These are phyloP conservation scores for Branchipolynoe longqiensis DNA, from an alignment of 2,888 invertebrate genomes.

Conservation along the genomic window DNA sequence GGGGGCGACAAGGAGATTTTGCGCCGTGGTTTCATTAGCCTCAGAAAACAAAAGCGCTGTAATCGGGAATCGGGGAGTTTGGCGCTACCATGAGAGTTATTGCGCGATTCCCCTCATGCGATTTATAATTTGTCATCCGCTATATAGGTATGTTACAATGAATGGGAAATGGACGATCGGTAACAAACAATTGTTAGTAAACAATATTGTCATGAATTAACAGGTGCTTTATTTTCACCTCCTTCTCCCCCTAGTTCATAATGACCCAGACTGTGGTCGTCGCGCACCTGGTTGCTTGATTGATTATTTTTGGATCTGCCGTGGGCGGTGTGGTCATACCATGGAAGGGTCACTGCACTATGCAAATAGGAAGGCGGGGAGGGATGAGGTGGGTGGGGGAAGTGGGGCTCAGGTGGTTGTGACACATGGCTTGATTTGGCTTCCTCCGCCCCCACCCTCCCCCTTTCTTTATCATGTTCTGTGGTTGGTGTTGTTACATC, in stretches of 20 bases:
- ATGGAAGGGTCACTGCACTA: background rate
- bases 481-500: no score
- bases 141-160: no score
- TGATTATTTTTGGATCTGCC: constrained; percentile 1
- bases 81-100: background rate
- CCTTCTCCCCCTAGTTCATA: background rate
- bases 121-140: no score
- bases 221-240: background rate
- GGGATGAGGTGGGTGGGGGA: background rate
- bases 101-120: background rate
- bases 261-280: background rate
- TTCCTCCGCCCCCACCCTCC: no score
- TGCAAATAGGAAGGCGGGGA: constrained; percentile 15
- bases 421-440: no score
- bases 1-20: no score
- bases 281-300: background rate
- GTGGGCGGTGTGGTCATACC: background rate
- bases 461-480: no score
- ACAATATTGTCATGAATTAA: background rate
- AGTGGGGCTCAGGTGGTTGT: background rate
- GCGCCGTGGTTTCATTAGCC: no score
- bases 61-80: background rate
- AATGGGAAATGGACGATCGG: background rate
- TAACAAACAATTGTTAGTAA: background rate
- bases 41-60: no score